Evolutionary conservation across 2,113 vertebrate species (phyloP), one percentile per base, ranked within the genome.

Genomic region (Syngnathus floridae): DNA sequence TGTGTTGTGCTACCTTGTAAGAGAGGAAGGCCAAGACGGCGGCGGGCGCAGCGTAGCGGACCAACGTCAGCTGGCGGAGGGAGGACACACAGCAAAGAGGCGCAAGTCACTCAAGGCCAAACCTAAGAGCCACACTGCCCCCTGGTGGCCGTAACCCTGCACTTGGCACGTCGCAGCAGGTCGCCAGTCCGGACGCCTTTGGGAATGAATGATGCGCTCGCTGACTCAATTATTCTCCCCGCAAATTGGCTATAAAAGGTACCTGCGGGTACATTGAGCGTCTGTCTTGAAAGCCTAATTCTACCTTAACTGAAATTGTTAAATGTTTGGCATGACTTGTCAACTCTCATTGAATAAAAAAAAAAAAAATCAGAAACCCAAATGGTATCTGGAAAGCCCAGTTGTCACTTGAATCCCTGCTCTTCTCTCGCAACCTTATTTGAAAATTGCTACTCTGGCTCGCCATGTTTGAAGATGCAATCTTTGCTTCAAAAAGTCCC

Each of bases 1-100:
- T 19, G 19, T 7, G n/a, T 4, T 36, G 57, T 11, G 17, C 13
- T 93, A 98, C 97, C 96, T 97, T 97, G 73, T 88, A 93, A 86
- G 91, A 91, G 71, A 99, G 91, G 75, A 88, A 95, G 3, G 90
- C 77, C 35, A 97, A 86, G 37, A 92, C 82, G 62, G 90, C 71
- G 51, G 93, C 46, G 8, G 95, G 91, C 71, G 94, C 7, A 4
- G 80, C 91, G 68, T 92, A 94, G 71, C 92, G 91, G 72, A 95
- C 79, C 56, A 93, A 59, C 77, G 75, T 91, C 17, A 91, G 81
- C 97, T 98, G 89, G 54, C 26, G 69, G 71, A 81, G 72, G 84
- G 74, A 45, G 13, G 4, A 76, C 46, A 80, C 12, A 62, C 26
- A 7, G 60, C 16, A 67, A 37, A 64, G 51, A 74, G 22, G 37